Evolutionary conservation across 2,113 vertebrate species (phyloP), one percentile per base, ranked within the genome.

Genomic region (Opisthocomus hoazin): DNA sequence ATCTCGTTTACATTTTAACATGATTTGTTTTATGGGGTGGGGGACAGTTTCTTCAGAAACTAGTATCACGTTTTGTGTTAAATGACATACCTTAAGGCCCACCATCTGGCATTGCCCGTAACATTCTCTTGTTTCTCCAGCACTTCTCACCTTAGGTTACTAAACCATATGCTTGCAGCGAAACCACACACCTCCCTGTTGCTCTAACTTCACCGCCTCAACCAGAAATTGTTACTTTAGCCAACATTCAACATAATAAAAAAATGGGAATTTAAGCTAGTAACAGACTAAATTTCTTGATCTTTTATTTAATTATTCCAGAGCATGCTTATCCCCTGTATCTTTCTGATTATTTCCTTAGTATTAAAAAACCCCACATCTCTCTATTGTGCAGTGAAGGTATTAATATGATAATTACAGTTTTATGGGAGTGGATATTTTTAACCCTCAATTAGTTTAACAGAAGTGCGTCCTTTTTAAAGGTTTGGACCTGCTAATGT

Each of bases 231-330:
- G 81, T 87, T 96, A 78, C 93, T 92, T 7, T 77, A 94, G 94
- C 91, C 96, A 84, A 19, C 64, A 37, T 53, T 58, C 54, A 12
- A 5, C 66, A 9, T 76, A 51, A 90, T 41, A n/a, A 84, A 86
- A 87, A 74, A 41, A 30, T 94, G 95, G 82, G 94, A 66, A 89
- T 84, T 74, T 66, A 88, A 96, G 95, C 96, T 96, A 91, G 94
- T 73, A 93, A 84, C 96, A 96, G 96, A 91, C 92, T 96, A 90
- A 97, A 97, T 87, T 94, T 94, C 96, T 83, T 94, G 37, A 57
- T 89, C 75, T 97, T 85, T 91, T 91, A 37, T 84, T 84, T 92
- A 89, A 94, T 95, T 87, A 18, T 84, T 78, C 78, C 54, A 54
- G 66, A 57, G 34, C 87, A 91, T 69, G 16, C 48, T 73, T 66